Evolutionary conservation across 2,113 vertebrate genomes (phyloP).

Genomic region (Xiphorhynchus elegans): DNA sequence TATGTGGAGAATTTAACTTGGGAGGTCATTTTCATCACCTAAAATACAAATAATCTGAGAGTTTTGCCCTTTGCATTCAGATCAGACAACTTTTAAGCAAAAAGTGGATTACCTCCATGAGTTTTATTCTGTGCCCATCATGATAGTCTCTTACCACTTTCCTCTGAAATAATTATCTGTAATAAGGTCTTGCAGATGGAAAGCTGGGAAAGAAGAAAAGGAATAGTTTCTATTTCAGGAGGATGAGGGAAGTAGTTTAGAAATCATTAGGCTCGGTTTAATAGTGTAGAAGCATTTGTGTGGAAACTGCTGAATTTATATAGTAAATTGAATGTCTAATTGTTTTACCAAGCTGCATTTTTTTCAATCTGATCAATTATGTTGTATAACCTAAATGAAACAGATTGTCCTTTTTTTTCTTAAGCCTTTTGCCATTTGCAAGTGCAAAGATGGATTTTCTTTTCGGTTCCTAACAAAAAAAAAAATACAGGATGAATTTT

Average conservation of each 20-base stretch:
- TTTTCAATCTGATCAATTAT: slow-evolving; percentile 30
- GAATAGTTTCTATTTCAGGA: neutral
- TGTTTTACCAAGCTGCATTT: neutral
- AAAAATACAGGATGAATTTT: neutral
- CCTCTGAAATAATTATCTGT: neutral
- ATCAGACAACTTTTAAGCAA: neutral
- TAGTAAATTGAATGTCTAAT: slow-evolving; percentile 29
- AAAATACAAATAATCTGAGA: neutral
- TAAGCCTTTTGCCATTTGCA: neutral
- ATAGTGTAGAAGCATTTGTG: neutral
- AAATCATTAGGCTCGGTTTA: neutral
- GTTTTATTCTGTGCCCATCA: neutral
- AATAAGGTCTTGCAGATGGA: neutral
- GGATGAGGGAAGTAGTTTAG: neutral
- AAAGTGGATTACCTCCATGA: neutral
- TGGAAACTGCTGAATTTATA: slow-evolving; percentile 25
- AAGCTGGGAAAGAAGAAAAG: neutral
- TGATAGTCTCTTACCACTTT: neutral
- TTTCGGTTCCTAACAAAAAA: slow-evolving; percentile 33
- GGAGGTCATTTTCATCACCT: neutral
- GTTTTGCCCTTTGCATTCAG: neutral
- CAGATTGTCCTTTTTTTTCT: neutral
- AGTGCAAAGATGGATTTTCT: slow-evolving; percentile 18
- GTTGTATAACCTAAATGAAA: slow-evolving; percentile 4
- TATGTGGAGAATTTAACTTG: neutral